Conservation (phyloP, 2,113 vertebrate genomes). For the Notiomystis cincta region DNA sequence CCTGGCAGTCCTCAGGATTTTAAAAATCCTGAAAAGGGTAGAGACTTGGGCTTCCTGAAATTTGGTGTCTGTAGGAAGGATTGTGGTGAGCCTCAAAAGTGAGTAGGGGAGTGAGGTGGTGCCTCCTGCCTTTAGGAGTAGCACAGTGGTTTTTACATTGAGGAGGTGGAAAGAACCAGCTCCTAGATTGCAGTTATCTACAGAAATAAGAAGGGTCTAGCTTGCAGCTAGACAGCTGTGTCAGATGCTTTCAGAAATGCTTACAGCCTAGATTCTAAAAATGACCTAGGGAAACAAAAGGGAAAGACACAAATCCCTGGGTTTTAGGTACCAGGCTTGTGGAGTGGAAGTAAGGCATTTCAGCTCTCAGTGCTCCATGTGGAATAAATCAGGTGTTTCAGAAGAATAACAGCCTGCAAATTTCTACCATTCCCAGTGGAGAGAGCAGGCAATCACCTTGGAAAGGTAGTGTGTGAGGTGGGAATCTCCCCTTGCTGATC, state of each 20-base stretch:
- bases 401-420: background rate
- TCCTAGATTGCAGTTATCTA: background rate
- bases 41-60: accelerated
- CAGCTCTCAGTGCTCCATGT: background rate
- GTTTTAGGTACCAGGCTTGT: background rate
- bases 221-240: background rate
- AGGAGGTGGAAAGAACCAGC: background rate
- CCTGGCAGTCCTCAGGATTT: background rate
- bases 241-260: background rate
- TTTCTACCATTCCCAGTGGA: background rate
- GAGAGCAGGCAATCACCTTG: background rate
- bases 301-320: background rate
- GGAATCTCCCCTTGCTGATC: background rate
- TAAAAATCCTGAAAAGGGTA: background rate
- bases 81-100: background rate
- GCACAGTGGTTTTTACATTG: background rate
- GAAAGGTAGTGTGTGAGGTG: background rate
- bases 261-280: background rate
- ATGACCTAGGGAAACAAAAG: background rate
- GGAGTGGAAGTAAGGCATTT: background rate
- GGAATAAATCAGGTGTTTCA: background rate
- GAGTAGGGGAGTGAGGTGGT: background rate
- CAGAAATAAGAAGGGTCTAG: background rate
- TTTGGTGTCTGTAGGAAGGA: background rate
- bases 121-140: background rate